Conservation (phyloP, 2,797 vertebrate genomes). For the Rhinophrynus dorsalis region DNA sequence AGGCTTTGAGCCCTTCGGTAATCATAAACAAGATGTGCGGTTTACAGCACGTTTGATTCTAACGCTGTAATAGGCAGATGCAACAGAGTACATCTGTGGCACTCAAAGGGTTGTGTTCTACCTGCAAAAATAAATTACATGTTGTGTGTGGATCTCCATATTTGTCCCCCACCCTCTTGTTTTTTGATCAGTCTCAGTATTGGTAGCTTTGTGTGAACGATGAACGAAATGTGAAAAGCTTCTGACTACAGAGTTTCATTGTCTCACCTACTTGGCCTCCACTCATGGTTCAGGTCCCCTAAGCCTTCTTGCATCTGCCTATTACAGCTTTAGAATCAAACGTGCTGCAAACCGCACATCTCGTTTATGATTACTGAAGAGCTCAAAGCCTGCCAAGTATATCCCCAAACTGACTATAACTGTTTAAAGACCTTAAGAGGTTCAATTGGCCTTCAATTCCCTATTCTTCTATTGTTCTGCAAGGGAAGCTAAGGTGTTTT, state of each 20-base stretch:
- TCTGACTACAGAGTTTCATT: not conserved
- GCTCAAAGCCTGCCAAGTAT: conserved; percentile 16
- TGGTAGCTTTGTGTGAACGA: too few relatives aligned
- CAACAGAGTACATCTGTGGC: too few relatives aligned
- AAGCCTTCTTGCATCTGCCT: not conserved
- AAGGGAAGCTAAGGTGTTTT: conserved; percentile 9
- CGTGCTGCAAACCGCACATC: not conserved
- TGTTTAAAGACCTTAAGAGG: conserved; percentile 11
- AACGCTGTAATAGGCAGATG: not conserved
- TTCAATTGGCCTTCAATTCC: conserved; percentile 23
- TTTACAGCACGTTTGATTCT: not conserved
- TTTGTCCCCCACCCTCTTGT: too few relatives aligned
- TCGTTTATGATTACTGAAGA: conserved; percentile 7
- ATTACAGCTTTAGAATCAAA: not conserved
- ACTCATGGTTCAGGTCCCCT: not conserved
- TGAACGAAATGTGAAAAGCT: too few relatives aligned
- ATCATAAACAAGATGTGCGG: conserved; percentile 1
- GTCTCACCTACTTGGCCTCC: not conserved
- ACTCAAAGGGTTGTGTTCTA: too few relatives aligned
- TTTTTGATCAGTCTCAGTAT: too few relatives aligned
- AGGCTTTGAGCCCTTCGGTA: conserved; percentile 5
- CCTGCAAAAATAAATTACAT: too few relatives aligned
- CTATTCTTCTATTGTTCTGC: conserved; percentile 11
- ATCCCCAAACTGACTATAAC: conserved; percentile 22
- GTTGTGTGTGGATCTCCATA: too few relatives aligned